Base-by-base conservation (phyloP, 2,797 vertebrate species). In the Cossypha caffra region DNA sequence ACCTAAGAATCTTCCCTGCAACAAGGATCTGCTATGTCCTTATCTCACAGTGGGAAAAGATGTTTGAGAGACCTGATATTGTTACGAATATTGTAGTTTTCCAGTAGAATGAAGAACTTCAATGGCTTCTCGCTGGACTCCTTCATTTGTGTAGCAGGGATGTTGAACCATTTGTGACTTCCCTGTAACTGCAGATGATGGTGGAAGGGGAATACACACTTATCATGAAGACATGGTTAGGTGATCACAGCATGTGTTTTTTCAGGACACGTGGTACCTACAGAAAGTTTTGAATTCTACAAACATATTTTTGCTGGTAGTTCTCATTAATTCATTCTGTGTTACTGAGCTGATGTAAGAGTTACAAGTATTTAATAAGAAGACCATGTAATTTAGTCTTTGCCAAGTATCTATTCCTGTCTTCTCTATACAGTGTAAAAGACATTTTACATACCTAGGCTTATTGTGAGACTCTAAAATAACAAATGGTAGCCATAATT, bases 151-250 rank as follows among this genome's bases (percentile, higher is more conserved):
- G 12, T 57, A 48, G 33, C 9, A 48, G 51, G 57, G 48, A 20
- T 45, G 18, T 43, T 29, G 26, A 75, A 29, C 5, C 7, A 5
- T 82, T 79, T 92, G 24, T 89, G 62, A 25, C 37, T 92, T 86
- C 28, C 6, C 9, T 69, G 51, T 23, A 47, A 21, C 5, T 58
- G 37, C 42, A 47, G 40, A 35, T 89, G 16, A 29, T 5, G 2
- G 20, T 37, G 9, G 20, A 74, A 57, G 29, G 21, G 26, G 11
- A 89, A 13, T 43, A 17, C 10, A 8, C 1, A 0, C 7, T 63
- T 87, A 23, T 4, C 1, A 0, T 31, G 21, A 77, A 63, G 18
- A 51, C 0, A 0, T 63, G 26, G 12, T 73, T 82, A 64, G 25
- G 20, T n/a, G 31, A 61, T 67, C 24, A 21, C 15, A 71, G 10